Percentiles rank a stretch among this genome's conserved stretches.
phyloP scores from a whole-genome alignment of 2,797 vertebrate species.

The Kryptopterus vitreolus region DNA sequence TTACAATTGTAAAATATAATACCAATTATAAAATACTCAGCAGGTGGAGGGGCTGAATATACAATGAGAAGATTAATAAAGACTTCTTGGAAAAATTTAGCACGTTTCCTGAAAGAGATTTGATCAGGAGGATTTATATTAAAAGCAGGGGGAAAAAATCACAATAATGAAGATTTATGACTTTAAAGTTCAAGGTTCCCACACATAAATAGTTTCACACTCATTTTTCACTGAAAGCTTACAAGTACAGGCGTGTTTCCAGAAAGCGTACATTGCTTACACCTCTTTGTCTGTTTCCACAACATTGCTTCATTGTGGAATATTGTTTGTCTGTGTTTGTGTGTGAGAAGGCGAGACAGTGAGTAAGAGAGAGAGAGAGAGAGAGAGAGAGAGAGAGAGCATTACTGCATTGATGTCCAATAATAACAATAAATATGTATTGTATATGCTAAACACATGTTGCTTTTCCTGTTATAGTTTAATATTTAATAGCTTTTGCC shows the following conservation, averaged over 20 bases:
- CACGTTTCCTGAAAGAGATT: background rate
- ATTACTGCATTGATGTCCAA: background rate
- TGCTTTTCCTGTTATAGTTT: background rate
- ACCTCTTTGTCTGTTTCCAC: conserved; percentile 6
- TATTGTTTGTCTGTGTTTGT: background rate
- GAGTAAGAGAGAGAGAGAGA: background rate
- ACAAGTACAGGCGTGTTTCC: conserved; percentile 20
- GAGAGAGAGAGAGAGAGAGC: background rate
- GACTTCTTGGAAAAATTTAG: background rate
- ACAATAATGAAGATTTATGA: conserved; percentile 19
- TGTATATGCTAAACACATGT: background rate
- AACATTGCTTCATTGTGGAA: conserved; percentile 6
- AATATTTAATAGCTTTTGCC: background rate
- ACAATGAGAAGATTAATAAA: background rate
- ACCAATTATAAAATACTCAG: too few species aligned
- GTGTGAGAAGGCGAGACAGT: background rate
- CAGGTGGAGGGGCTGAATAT: background rate
- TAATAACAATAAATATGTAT: background rate
- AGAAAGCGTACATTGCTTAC: conserved; percentile 1
- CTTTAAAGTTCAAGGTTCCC: conserved; percentile 1
- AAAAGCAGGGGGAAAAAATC: background rate
- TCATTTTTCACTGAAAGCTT: conserved; percentile 27
- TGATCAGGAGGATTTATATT: background rate
- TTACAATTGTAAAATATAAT: background rate
- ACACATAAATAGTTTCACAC: conserved; percentile 3